phyloP scores from a whole-genome alignment of 2,113 vertebrate genomes.

The Callospermophilus lateralis region DNA sequence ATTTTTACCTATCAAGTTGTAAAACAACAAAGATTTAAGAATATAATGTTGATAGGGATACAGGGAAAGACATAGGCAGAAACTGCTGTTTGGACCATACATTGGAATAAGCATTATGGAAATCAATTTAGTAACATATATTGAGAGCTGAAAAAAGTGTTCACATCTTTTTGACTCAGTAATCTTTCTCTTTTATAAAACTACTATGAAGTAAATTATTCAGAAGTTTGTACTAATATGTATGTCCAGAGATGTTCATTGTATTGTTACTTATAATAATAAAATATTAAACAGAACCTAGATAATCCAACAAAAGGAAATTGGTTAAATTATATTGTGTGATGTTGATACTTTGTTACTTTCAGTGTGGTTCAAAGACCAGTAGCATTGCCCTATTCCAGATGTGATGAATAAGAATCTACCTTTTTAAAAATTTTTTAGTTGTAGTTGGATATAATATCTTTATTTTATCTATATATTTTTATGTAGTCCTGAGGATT shows the following conservation, averaged over 20 bases:
- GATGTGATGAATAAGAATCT: not conserved
- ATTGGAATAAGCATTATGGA: slow-evolving; percentile 61
- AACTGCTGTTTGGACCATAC: slow-evolving; percentile 62
- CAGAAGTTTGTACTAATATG: slow-evolving; percentile 44
- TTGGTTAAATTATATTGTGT: not conserved
- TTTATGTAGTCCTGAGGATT: too few relatives aligned
- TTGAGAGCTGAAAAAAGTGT: slow-evolving; percentile 66
- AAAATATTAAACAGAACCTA: slow-evolving; percentile 46
- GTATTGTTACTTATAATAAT: slow-evolving; percentile 60
- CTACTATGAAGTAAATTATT: slow-evolving; percentile 68
- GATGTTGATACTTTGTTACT: not conserved
- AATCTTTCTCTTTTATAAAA: slow-evolving; percentile 66
- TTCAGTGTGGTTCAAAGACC: slow-evolving; percentile 27
- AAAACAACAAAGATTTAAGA: slow-evolving; percentile 41
- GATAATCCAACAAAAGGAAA: slow-evolving; percentile 40
- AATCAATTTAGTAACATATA: slow-evolving; percentile 68
- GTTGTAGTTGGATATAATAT: too few relatives aligned
- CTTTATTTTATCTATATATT: too few relatives aligned
- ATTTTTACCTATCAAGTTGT: slow-evolving; percentile 46
- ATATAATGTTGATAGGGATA: not conserved
- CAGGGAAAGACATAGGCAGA: slow-evolving; percentile 62
- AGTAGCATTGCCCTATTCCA: not conserved
- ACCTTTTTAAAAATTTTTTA: not conserved
- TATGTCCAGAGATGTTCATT: slow-evolving; percentile 49
- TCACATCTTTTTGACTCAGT: slow-evolving; percentile 67